Evolutionary conservation across 1,140 invertebrate genomes (phyloP).

Genomic region (Diorhabda carinulata): DNA sequence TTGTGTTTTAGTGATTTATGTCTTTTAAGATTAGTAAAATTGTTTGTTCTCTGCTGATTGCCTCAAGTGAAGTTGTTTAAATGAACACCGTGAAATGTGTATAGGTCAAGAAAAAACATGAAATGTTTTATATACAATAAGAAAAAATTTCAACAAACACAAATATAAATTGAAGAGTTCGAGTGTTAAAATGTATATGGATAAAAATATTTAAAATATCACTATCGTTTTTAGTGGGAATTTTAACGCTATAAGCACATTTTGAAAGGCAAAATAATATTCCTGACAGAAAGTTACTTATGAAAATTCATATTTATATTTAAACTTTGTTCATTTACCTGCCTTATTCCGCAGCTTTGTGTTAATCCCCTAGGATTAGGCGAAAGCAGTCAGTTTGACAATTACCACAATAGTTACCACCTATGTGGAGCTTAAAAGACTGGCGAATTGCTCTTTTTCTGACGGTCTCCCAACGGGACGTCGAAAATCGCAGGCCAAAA

Average conservation of each 20-base stretch:
- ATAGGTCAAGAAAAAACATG: background rate
- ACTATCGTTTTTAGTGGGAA: too few relatives aligned
- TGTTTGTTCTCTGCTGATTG: constrained; percentile 4
- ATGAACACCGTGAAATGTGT: background rate
- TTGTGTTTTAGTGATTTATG: background rate
- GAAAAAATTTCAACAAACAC: too few relatives aligned
- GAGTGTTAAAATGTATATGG: too few relatives aligned
- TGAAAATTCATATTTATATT: too few relatives aligned
- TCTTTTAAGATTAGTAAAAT: constrained; percentile 5
- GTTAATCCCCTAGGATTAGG: constrained; percentile 27
- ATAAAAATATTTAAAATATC: too few relatives aligned
- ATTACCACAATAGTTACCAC: constrained; percentile 35
- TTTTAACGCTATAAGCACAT: too few relatives aligned
- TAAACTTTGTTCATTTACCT: constrained; percentile 17
- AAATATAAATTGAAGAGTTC: too few relatives aligned
- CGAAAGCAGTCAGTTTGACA: constrained; percentile 29
- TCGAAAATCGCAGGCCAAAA: constrained; percentile 30
- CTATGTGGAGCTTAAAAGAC: constrained; percentile 37
- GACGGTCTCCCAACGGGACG: constrained; percentile 31
- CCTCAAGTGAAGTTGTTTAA: background rate
- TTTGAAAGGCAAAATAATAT: too few relatives aligned
- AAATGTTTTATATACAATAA: too few relatives aligned
- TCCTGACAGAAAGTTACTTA: too few relatives aligned
- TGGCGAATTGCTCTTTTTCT: constrained; percentile 31
- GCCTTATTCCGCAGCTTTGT: background rate